Percentiles rank a stretch among this genome's conserved stretches.
These are phyloP conservation scores for Drosophila guanche DNA, from an alignment of 1,140 invertebrate genomes.

Conservation along the genomic window DNA sequence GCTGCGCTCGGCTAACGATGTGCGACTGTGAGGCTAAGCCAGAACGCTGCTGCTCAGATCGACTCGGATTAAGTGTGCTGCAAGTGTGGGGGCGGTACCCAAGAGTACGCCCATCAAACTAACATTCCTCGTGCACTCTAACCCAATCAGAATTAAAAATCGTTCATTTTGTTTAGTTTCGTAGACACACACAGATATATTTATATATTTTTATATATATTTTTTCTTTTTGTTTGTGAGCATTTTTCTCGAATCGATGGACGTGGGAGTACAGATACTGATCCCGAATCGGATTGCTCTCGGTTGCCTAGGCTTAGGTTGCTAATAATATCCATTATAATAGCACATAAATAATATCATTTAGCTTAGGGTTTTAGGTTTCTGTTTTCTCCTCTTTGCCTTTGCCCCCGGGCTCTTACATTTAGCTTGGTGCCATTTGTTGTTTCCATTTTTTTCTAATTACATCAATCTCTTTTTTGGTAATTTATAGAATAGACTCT, in stretches of 20 bases:
- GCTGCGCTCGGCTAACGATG: neutral
- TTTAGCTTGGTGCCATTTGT: neutral
- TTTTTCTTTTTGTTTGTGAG: conserved; percentile 43
- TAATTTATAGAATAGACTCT: conserved; percentile 10
- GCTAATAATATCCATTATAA: conserved; percentile 65
- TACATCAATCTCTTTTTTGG: conserved; percentile 1
- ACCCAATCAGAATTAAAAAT: neutral
- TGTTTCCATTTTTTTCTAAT: conserved; percentile 9
- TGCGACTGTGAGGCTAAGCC: conserved; percentile 17
- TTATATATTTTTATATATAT: conserved; percentile 30
- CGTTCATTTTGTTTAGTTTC: conserved; percentile 13
- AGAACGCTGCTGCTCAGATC: conserved; percentile 2
- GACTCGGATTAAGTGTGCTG: conserved; percentile 5
- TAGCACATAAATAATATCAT: conserved; percentile 47
- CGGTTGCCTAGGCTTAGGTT: conserved; percentile 32
- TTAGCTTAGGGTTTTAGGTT: conserved; percentile 35
- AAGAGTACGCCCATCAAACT: conserved; percentile 37
- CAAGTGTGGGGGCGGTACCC: conserved; percentile 20
- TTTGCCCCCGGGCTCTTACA: neutral
- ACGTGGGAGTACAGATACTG: too few species aligned
- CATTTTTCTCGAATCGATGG: conserved; percentile 32
- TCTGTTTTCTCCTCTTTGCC: neutral
- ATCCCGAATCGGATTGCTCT: conserved; percentile 11
- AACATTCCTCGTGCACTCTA: neutral
- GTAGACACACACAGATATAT: conserved; percentile 24